These are phyloP conservation scores for Napeogenes sylphis DNA, from an alignment of 2,888 invertebrate genomes.

Conservation along the genomic window DNA sequence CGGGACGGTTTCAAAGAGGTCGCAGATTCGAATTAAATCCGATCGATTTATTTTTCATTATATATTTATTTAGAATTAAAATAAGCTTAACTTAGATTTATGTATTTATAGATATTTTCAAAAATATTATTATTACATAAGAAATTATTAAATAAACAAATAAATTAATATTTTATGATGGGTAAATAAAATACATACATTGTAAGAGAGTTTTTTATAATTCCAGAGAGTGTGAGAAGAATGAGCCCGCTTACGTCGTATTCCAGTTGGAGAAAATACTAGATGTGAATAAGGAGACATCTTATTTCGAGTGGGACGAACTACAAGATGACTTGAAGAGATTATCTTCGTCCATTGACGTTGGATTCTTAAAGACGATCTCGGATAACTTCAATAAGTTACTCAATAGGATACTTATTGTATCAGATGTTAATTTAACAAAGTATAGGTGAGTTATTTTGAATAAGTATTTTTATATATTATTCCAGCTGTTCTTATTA, in stretches of 20 bases:
- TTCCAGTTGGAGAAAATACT: constrained; percentile 84
- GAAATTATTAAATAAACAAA: background rate
- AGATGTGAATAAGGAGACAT: constrained; percentile 82
- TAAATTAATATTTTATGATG: background rate
- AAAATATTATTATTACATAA: too few species aligned
- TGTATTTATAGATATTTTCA: too few species aligned
- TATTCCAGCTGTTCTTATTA: too few species aligned
- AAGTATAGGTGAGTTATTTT: constrained; percentile 63
- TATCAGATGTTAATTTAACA: constrained; percentile 80
- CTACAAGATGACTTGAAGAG: constrained; percentile 73
- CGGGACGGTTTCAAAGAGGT: too few species aligned
- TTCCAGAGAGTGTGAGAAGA: constrained; percentile 83
- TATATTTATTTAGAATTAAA: too few species aligned
- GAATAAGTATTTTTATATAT: background rate
- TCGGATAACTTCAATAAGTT: constrained; percentile 77
- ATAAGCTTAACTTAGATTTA: too few species aligned
- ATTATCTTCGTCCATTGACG: constrained; percentile 74
- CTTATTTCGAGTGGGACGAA: constrained; percentile 81
- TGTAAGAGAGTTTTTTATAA: background rate
- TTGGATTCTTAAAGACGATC: constrained; percentile 74
- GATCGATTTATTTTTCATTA: too few species aligned
- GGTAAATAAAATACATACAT: background rate
- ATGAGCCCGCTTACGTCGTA: constrained; percentile 84
- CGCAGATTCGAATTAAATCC: too few species aligned
- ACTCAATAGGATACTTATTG: constrained; percentile 76